phyloP scores from a whole-genome alignment of 64 coral and sea anemone species.

The Dendrophyllia cribrosa region DNA sequence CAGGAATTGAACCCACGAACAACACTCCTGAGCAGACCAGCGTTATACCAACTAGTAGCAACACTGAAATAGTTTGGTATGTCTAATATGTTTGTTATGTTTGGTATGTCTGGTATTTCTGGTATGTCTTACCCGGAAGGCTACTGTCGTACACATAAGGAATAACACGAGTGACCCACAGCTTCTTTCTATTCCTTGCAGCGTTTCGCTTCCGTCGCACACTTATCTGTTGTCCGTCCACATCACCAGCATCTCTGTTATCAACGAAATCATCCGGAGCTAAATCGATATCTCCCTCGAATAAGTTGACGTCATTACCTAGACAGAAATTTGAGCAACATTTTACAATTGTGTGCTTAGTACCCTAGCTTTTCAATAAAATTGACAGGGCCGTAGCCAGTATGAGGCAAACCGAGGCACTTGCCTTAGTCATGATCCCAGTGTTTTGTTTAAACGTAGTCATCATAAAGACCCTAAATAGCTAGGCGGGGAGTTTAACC shows the following conservation, averaged over 20 bases:
- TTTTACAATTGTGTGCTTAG: neutral
- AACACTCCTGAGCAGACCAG: too few relatives aligned
- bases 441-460: too few relatives aligned
- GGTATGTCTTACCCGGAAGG: slow-evolving; percentile 42
- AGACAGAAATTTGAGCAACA: neutral
- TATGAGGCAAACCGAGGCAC: too few relatives aligned
- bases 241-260: neutral
- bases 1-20: too few relatives aligned
- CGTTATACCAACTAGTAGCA: too few relatives aligned
- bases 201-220: slow-evolving; percentile 67
- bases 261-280: slow-evolving; percentile 42
- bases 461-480: too few relatives aligned
- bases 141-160: slow-evolving; percentile 57
- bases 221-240: neutral
- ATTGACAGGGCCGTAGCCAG: too few relatives aligned
- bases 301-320: slow-evolving; percentile 63
- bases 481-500: too few relatives aligned
- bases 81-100: neutral
- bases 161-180: slow-evolving; percentile 72
- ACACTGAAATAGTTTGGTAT: too few relatives aligned
- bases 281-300: slow-evolving; percentile 71
- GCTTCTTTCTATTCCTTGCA: slow-evolving; percentile 66
- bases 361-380: too few relatives aligned
- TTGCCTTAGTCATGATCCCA: too few relatives aligned
- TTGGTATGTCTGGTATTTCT: neutral